Evolutionary conservation across 2,888 invertebrate genomes (phyloP).

Genomic region (Phortica okadai): DNA sequence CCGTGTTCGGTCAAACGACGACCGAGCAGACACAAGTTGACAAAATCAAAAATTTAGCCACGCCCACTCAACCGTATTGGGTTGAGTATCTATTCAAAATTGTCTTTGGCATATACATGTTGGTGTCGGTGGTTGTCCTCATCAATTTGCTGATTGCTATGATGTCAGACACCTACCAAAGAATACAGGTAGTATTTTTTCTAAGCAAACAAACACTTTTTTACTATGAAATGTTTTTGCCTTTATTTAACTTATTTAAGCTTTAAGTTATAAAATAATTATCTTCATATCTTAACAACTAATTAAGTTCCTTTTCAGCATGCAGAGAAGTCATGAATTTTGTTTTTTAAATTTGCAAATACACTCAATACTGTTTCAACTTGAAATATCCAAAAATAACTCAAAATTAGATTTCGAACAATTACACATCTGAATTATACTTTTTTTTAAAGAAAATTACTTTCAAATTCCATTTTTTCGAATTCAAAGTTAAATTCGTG

Average conservation of each 20-base stretch:
- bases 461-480: not conserved
- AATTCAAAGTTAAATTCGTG: not conserved
- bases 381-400: too few relatives aligned
- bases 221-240: constrained; percentile 9
- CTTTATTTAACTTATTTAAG: not conserved
- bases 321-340: not conserved
- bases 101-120: constrained; percentile 95
- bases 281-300: not conserved
- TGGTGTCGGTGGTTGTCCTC: constrained; percentile 98
- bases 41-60: constrained; percentile 78
- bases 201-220: not conserved
- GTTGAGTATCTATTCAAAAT: constrained; percentile 92
- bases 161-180: constrained; percentile 99
- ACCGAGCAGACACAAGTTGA: constrained; percentile 87
- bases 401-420: too few relatives aligned
- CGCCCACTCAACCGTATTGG: constrained; percentile 85
- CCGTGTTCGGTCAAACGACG: constrained; percentile 96
- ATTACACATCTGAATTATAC: too few relatives aligned
- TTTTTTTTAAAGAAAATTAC: too few relatives aligned
- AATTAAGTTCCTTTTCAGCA: constrained; percentile 19
- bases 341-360: not conserved
- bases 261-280: not conserved
- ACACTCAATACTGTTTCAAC: too few relatives aligned
- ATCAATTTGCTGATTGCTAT: constrained; percentile 99
- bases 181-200: constrained; percentile 89